Evolutionary conservation across 2,888 invertebrate genomes (phyloP), one percentile per base, ranked within the genome.

Genomic region (Protophormia terraenovae): DNA sequence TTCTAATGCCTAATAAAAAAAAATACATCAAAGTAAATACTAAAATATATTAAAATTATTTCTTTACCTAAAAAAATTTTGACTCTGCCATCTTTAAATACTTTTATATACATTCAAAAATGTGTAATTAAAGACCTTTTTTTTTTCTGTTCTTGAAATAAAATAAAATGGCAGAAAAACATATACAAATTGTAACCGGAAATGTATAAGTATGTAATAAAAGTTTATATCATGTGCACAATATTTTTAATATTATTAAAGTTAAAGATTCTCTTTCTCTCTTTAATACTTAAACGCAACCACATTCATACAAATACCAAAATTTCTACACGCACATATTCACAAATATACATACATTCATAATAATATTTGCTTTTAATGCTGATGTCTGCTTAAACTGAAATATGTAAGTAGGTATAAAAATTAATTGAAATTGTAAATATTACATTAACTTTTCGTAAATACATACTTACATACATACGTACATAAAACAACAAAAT

Each of bases 361-460:
- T 6, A 32, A 32, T 32, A 32, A 3, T 7, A 32, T 32, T 32
- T 35, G 32, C 32, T 35, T 72, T 72, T 55, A 38, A 50, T 60
- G 69, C 27, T 73, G 67, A 69, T 79, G 29, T 62, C n/a, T 79
- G 38, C 62, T 64, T 29, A 50, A 73, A 78, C 67, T 45, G 24
- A 7, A 2, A n/a, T n/a, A n/a, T n/a, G n/a, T n/a, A n/a, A 29
- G 50, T 5, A 32, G 16, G 41, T 60, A 77, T 72, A 83, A 67
- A 67, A 78, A 75, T 75, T 75, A 79, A 83, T 79, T 79, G 69
- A 58, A 69, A 75, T 75, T 75, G 55, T 71, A 75, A 79, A 79
- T 64, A 79, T 41, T 29, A 69, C 62, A 67, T 50, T 81, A 53
- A 27, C 38, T 69, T 66, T 55, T 53, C 53, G 35, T 53, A 41